Evolutionary conservation across 2,113 vertebrate genomes (phyloP), one percentile per base, ranked within the genome.

Genomic region (Rhabdornis inornatus): DNA sequence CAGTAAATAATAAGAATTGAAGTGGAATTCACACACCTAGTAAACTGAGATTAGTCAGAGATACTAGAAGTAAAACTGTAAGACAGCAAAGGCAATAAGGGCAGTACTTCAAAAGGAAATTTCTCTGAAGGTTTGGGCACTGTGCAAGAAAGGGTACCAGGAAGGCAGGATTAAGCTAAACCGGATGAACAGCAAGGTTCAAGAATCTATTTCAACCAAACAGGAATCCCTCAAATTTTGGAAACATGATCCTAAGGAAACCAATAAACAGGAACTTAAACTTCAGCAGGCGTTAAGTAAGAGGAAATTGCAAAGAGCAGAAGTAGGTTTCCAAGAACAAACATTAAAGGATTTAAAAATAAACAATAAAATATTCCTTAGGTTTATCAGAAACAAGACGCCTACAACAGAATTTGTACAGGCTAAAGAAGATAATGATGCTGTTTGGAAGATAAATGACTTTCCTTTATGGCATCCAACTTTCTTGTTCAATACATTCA

Each of bases 211-310:
- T 97, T 95, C 92, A 87, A 95, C 89, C 83, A 87, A 95, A 94
- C 31, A 97, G 91, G 93, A 95, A 84, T 69, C 87, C 95, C 94
- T 95, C 77, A 84, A 89, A 96, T 95, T 95, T 95, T 95, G 94
- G 94, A 97, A 96, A 95, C 93, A 75, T 39, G 95, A 97, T 95
- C 96, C 83, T n/a, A 87, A 61, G 45, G 84, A 95, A 96, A 90
- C 76, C 80, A 95, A 96, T 97, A 97, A 96, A 97, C 96, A 97
- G 92, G 96, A 96, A 97, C 94, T 94, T 92, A 94, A 95, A 95
- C 91, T 95, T 91, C 91, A 89, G 87, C 93, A 89, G 94, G 81
- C 49, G 13, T 94, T 95, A 96, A 95, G 92, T 95, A 97, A 97
- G 93, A 95, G 96, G 95, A 97, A 97, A 97, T 97, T 95, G 83